phyloP scores from a whole-genome alignment of 2,113 vertebrate species.

The Chaenogobius annularis region DNA sequence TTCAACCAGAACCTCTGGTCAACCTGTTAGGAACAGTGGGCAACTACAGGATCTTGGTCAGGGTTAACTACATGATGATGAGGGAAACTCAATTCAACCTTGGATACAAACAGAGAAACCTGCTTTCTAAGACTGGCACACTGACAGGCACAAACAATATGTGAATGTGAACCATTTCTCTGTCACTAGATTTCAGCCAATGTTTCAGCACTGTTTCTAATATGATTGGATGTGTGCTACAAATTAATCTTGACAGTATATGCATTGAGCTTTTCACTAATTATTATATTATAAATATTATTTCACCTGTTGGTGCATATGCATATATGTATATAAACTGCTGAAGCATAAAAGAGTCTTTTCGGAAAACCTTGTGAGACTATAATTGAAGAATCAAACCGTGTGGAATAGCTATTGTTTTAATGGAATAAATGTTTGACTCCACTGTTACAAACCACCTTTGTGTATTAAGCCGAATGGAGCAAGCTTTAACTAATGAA shows the following conservation, averaged over 20 bases:
- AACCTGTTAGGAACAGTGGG: not conserved
- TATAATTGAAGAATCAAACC: conserved; percentile 1
- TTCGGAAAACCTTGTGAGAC: not conserved
- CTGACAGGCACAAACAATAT: not conserved
- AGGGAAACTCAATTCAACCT: not conserved
- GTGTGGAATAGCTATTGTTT: not conserved
- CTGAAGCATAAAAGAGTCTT: not conserved
- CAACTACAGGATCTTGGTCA: not conserved
- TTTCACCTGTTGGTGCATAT: not conserved
- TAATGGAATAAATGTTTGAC: not conserved
- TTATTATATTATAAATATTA: too few species aligned
- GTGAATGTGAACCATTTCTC: not conserved
- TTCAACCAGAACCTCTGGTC: not conserved
- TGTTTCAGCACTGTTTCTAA: not conserved
- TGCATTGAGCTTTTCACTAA: not conserved
- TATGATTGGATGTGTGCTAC: not conserved
- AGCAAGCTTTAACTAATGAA: conserved; percentile 55
- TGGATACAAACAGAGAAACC: not conserved
- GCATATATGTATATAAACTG: not conserved
- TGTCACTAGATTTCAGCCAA: not conserved
- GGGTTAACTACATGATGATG: not conserved
- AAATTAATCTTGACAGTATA: not conserved
- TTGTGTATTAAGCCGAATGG: conserved; percentile 48
- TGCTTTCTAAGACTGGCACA: not conserved
- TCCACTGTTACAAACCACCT: conserved; percentile 42